Evolutionary conservation across 2,113 vertebrate genomes (phyloP).

Genomic region (Brachirus orientalis): DNA sequence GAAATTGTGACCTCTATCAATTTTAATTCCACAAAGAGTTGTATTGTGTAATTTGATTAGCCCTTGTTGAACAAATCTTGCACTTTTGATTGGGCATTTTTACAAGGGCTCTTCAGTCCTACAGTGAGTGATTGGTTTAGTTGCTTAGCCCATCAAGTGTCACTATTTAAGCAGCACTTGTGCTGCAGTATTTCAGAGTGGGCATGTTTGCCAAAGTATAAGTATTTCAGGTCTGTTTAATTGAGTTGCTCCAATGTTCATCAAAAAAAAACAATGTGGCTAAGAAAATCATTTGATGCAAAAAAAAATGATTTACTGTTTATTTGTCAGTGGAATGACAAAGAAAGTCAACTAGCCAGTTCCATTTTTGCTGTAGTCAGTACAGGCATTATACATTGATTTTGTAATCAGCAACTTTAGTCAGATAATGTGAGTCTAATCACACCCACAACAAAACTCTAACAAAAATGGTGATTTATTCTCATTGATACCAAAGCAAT

Average conservation of each 20-base stretch:
- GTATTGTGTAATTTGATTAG: background rate
- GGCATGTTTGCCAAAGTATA: background rate
- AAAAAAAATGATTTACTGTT: background rate
- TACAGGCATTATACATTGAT: background rate
- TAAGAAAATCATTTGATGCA: background rate
- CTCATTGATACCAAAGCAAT: background rate
- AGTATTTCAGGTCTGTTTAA: background rate
- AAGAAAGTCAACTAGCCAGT: too few relatives aligned
- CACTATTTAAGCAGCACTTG: constrained; percentile 6
- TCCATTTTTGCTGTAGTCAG: background rate
- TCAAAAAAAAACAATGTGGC: background rate
- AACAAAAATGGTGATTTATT: background rate
- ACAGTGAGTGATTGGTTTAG: background rate
- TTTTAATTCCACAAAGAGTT: too few relatives aligned
- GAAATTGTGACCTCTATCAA: too few relatives aligned
- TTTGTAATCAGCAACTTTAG: background rate
- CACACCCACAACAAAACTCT: background rate
- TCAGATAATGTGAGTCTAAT: background rate
- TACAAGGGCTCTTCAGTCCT: background rate
- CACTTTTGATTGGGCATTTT: background rate
- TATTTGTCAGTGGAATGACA: background rate
- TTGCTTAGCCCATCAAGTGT: background rate
- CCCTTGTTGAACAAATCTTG: background rate
- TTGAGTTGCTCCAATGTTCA: background rate
- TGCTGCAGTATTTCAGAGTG: background rate